A percentile compares a stretch with the other conserved stretches of the same genome.
Evolutionary conservation across 2,113 vertebrate species (phyloP).

Genomic region (Perca schrenkii): DNA sequence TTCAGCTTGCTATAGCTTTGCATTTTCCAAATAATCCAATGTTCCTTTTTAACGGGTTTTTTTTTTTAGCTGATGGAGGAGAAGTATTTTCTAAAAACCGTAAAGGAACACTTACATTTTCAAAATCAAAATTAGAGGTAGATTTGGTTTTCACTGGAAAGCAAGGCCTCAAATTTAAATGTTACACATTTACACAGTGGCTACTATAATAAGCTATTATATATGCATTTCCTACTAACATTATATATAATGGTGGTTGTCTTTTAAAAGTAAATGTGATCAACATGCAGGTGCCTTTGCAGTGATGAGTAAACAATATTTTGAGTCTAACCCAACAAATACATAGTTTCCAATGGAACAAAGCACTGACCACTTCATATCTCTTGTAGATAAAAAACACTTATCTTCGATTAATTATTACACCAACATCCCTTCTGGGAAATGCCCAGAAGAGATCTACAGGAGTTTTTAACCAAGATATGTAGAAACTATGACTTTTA

Average conservation of each 20-base stretch:
- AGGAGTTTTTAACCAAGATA: neutral
- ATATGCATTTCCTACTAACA: neutral
- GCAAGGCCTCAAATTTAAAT: neutral
- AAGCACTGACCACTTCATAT: neutral
- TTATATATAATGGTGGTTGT: neutral
- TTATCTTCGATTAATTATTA: conserved; percentile 1
- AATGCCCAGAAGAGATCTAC: neutral
- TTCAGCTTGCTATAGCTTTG: neutral
- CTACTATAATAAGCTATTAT: neutral
- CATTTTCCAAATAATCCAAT: neutral
- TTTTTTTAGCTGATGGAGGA: neutral
- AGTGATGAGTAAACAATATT: neutral
- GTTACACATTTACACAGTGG: neutral
- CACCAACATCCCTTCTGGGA: neutral
- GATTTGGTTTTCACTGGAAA: neutral
- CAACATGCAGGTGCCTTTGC: neutral
- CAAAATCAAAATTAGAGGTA: neutral
- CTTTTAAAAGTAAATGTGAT: neutral
- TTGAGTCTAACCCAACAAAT: neutral
- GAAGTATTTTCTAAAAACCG: neutral
- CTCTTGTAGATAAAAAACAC: neutral
- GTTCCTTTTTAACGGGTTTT: neutral
- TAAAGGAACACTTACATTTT: neutral
- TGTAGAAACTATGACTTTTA: conserved; percentile 45
- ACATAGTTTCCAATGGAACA: neutral